Percentiles rank a stretch among this genome's conserved stretches.
Evolutionary conservation across 2,888 invertebrate genomes (phyloP).

Genomic region (Tetragnatha montana): DNA sequence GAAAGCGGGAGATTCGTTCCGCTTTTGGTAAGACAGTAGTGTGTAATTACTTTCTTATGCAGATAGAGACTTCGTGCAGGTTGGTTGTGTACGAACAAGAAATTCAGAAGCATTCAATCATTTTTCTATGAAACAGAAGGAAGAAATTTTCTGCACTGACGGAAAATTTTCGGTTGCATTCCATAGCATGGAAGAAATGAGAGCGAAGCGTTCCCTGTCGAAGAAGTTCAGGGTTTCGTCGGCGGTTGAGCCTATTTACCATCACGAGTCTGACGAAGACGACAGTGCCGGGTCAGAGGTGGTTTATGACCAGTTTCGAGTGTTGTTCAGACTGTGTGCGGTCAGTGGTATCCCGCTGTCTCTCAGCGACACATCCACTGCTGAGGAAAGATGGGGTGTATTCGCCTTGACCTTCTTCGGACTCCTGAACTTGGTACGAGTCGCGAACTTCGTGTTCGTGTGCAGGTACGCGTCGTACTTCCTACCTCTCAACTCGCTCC

Average conservation of each 20-base stretch:
- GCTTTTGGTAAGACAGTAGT: not conserved
- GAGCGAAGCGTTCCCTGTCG: not conserved
- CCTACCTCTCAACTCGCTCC: conserved; percentile 12
- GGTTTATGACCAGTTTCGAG: not conserved
- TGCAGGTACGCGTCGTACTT: conserved; percentile 1
- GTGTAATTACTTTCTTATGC: not conserved
- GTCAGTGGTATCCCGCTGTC: conserved; percentile 5
- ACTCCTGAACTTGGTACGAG: not conserved
- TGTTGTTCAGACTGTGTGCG: not conserved
- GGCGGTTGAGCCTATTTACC: not conserved
- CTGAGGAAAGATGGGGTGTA: not conserved
- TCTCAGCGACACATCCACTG: not conserved
- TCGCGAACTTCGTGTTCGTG: conserved; percentile 12
- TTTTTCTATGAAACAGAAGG: not conserved
- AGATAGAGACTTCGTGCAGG: not conserved
- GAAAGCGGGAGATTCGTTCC: not conserved
- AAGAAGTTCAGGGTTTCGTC: not conserved
- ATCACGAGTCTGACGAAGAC: not conserved
- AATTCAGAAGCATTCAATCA: not conserved
- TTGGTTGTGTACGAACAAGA: not conserved
- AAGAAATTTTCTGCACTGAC: not conserved
- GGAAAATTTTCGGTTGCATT: not conserved
- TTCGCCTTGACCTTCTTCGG: not conserved
- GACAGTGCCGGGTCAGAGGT: not conserved
- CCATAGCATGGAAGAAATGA: not conserved